Percentiles rank a stretch among this genome's conserved stretches.
phyloP scores from a whole-genome alignment of 1,140 invertebrate species.

The Dendroctonus ponderosae region DNA sequence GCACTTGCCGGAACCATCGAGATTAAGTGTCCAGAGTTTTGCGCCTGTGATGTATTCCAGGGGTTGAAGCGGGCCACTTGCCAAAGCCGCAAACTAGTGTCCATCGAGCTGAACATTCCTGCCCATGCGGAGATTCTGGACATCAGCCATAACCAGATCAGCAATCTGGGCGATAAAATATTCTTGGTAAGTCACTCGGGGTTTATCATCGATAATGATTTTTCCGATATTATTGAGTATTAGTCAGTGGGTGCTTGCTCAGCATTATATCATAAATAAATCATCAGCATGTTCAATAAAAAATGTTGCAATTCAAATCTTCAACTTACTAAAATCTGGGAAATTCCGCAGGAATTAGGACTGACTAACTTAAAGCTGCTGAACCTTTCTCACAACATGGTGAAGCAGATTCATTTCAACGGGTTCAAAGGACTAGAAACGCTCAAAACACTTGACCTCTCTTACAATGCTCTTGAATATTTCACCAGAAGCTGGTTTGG shows the following conservation, averaged over 20 bases:
- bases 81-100: slow-evolving; percentile 53
- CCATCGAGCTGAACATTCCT: slow-evolving; percentile 53
- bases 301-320: too few relatives aligned
- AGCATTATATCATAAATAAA: too few relatives aligned
- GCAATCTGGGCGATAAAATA: slow-evolving; percentile 53
- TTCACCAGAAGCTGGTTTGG: slow-evolving; percentile 37
- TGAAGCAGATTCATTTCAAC: slow-evolving; percentile 38
- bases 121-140: slow-evolving; percentile 53
- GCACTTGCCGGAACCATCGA: neutral
- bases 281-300: too few relatives aligned
- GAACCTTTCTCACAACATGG: slow-evolving; percentile 41
- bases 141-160: slow-evolving; percentile 54
- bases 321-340: too few relatives aligned
- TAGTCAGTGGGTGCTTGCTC: too few relatives aligned
- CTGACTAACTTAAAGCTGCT: slow-evolving; percentile 39
- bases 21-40: slow-evolving; percentile 53
- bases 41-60: slow-evolving; percentile 54
- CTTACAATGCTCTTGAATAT: slow-evolving; percentile 40
- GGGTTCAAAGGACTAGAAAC: slow-evolving; percentile 36
- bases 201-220: neutral
- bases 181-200: slow-evolving; percentile 51
- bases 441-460: slow-evolving; percentile 42
- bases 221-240: too few relatives aligned
- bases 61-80: slow-evolving; percentile 54
- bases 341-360: slow-evolving; percentile 31